Evolutionary conservation across 2,797 vertebrate genomes (phyloP), one percentile per base, ranked within the genome.

Genomic region (Artibeus lituratus): DNA sequence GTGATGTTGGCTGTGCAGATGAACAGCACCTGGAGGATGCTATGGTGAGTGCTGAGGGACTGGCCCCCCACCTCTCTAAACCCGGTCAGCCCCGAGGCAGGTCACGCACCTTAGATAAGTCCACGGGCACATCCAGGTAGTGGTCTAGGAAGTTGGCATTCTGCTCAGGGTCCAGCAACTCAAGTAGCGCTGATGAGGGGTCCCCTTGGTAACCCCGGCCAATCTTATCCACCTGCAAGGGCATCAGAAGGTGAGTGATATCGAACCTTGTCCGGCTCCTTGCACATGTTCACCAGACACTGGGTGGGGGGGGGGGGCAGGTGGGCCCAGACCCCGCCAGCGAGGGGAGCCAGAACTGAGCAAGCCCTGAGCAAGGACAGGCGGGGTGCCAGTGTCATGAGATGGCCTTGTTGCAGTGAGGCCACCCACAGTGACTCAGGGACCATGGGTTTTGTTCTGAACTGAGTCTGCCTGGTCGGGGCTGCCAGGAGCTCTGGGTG

Each of bases 161-260:
- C 98, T 99, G 99, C 96, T 99, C 99, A 0, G 99, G 99, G 97
- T 99, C 99, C 94, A 99, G 96, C 18, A 99, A 98, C 96, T 99
- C 99, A 4, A 99, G 98, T 53, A 99, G 98, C 0, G 99, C 99
- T 0, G 99, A 99, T 0, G 99, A 99, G 0, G 99, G 99, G 97
- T 99, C 99, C 0, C 99, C 99, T 94, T 99, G 99, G 98, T 99
- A 99, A 78, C 99, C 99, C 51, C 99, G 99, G 26, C 99, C 99
- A 0, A 99, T 99, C 98, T 99, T 99, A 98, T 99, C 99, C 92
- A 99, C 99, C 99, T 99, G 95, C 19, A 83, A 47, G 0, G 15
- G 29, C 1, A 7, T 53, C 62, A 18, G 85, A 47, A 3, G 65
- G 80, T 2, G 2, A n/a, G 21, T 1, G 14, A 9, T 14, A 10